Conservation (phyloP, 2,888 invertebrate genomes). For the Orgyia antiqua region DNA sequence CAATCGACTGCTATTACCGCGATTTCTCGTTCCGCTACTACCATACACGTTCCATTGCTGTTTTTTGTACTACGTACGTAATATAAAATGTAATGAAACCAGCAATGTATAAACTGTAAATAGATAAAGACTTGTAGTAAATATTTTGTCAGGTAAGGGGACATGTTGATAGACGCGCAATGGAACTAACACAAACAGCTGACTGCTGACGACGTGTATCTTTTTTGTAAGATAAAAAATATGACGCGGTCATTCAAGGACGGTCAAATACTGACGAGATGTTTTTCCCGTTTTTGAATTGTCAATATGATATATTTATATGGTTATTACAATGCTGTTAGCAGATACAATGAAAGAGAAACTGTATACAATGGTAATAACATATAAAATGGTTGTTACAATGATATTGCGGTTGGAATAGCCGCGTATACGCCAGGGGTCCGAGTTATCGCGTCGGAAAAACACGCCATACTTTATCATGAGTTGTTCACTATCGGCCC, state of each 20-base stretch:
- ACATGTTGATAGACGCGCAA: constrained; percentile 67
- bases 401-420: constrained; percentile 14
- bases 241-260: constrained; percentile 73
- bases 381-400: too few species aligned
- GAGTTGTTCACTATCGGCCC: constrained; percentile 60
- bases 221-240: constrained; percentile 69
- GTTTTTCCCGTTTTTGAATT: constrained; percentile 63
- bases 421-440: constrained; percentile 31
- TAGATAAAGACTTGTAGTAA: constrained; percentile 18
- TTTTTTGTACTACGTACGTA: constrained; percentile 6
- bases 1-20: constrained; percentile 40
- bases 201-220: constrained; percentile 64
- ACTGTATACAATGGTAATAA: constrained; percentile 13
- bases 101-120: constrained; percentile 32
- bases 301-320: constrained; percentile 42
- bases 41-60: constrained; percentile 46
- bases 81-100: constrained; percentile 6
- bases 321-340: constrained; percentile 26
- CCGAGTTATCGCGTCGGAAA: constrained; percentile 64
- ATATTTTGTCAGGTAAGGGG: constrained; percentile 29
- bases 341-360: constrained; percentile 22
- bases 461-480: constrained; percentile 66
- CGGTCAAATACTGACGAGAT: constrained; percentile 55
- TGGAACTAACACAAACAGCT: constrained; percentile 73
- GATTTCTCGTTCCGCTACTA: constrained; percentile 20